Conservation (phyloP, 2,888 invertebrate genomes). For the Drosophila meridionalis region DNA sequence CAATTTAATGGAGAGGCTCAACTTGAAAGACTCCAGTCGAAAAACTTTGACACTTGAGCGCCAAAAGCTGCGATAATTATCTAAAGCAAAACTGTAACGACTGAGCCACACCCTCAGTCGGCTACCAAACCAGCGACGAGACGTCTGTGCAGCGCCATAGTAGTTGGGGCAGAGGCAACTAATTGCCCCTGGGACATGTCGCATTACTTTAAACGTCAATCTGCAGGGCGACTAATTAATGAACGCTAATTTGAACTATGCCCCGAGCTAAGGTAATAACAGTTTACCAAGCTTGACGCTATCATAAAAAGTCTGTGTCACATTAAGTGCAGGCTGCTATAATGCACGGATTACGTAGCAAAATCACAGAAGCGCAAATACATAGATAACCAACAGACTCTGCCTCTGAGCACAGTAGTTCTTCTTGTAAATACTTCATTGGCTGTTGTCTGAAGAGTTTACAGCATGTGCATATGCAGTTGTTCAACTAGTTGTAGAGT, state of each 20-base stretch:
- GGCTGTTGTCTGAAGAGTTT: neutral
- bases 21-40: slow-evolving; percentile 11
- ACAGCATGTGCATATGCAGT: neutral
- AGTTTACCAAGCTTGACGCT: slow-evolving; percentile 20
- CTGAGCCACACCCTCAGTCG: neutral
- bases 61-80: slow-evolving; percentile 49
- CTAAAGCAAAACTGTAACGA: slow-evolving; percentile 30
- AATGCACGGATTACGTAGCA: slow-evolving; percentile 53
- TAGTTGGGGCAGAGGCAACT: slow-evolving; percentile 21
- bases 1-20: slow-evolving; percentile 37
- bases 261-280: slow-evolving; percentile 20
- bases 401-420: neutral
- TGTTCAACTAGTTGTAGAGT: neutral
- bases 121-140: too few relatives aligned
- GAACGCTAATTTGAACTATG: slow-evolving; percentile 67
- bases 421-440: neutral
- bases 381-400: slow-evolving; percentile 7
- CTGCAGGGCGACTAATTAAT: slow-evolving; percentile 71
- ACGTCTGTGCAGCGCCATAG: neutral
- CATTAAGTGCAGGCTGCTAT: slow-evolving; percentile 57
- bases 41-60: slow-evolving; percentile 35
- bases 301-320: slow-evolving; percentile 64
- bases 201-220: slow-evolving; percentile 72
- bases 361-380: neutral
- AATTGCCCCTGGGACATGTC: slow-evolving; percentile 60